Evolutionary conservation across 2,797 vertebrate species (phyloP), one percentile per base, ranked within the genome.

Genomic region (Novumbra hubbsi): DNA sequence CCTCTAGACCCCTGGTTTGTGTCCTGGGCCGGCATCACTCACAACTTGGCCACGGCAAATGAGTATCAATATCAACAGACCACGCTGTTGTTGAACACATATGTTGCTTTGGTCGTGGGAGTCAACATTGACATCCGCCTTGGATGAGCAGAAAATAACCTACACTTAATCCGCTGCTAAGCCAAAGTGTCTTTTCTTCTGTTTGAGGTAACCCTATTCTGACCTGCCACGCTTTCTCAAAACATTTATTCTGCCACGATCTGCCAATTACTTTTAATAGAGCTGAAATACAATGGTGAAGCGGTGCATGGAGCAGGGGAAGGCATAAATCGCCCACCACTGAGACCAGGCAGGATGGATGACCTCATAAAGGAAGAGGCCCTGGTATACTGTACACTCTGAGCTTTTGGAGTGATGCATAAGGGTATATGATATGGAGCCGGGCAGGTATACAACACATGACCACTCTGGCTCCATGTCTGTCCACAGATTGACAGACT

Each of bases 181-280:
- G 41, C 34, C 2, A 30, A 70, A 70, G 6, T 30, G 6, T 19
- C 60, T 70, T 68, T 57, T 41, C 28, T 27, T 16, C n/a, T 41
- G 1, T 50, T 45, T 62, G 84, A 81, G 81, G 79, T 71, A 50
- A 83, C 72, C 32, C 28, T 5, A 14, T 77, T 84, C 76, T 79
- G 69, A 83, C 80, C 81, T 76, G 80, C 84, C 76, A 48, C 24
- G 69, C 85, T 82, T 86, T 83, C 81, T 88, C 49, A 45, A 81
- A 88, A 87, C 84, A 83, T 89, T 90, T 88, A 86, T 86, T 85
- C 87, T 87, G 86, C 83, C 87, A 83, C 76, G 49, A 80, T 81
- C 71, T 70, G 52, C 74, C 89, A 88, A 89, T 91, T 88, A 90
- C 84, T 85, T 90, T 84, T 87, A 90, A 90, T 86, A 87, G 87